Base-by-base conservation (phyloP, 2,113 vertebrate species). In the Micromys minutus region DNA sequence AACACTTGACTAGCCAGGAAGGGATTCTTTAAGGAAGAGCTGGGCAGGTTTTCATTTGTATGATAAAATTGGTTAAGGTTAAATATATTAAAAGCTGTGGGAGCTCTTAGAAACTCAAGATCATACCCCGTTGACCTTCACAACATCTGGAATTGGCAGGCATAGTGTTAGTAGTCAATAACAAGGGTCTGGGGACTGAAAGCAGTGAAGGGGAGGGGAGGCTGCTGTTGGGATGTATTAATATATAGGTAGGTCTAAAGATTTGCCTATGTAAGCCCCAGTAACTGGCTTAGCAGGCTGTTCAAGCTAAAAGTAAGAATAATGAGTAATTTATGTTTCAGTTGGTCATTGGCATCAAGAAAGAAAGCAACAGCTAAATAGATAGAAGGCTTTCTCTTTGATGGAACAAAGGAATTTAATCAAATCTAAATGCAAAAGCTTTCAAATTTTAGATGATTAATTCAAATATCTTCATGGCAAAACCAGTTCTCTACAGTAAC, bases 201-300 rank as follows among this genome's bases (percentile, higher is more conserved):
- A 42, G 9, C 7, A 42, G n/a, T 42, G 59, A 21, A 59, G 69
- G 9, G 19, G n/a, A 22, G 36, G 17, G 67, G 67, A 21, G 21
- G 8, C n/a, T 72, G n/a, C 21, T 39, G n/a, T 72, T 39, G n/a
- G 71, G n/a, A 72, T 11, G n/a, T 72, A 72, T 72, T 72, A 71
- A 71, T 36, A 80, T 67, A 34, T 34, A 80, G 72, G 24, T 39
- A 15, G 39, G 26, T 67, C 59, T 94, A 45, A 36, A 74, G 59
- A 57, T 72, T 95, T 94, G 87, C 26, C 52, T 90, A 12, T 65
- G 63, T 87, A 74, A 88, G 69, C 87, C 31, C 26, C 24, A 69
- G 57, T 79, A 90, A 59, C 6, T n/a, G n/a, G 50, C 24, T 86
- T 89, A 63, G n/a, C 39, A 74, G 86, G 42, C 52, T 42, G 85